These are phyloP conservation scores for Danaus chrysippus DNA, from an alignment of 2,888 invertebrate genomes.

Conservation along the genomic window DNA sequence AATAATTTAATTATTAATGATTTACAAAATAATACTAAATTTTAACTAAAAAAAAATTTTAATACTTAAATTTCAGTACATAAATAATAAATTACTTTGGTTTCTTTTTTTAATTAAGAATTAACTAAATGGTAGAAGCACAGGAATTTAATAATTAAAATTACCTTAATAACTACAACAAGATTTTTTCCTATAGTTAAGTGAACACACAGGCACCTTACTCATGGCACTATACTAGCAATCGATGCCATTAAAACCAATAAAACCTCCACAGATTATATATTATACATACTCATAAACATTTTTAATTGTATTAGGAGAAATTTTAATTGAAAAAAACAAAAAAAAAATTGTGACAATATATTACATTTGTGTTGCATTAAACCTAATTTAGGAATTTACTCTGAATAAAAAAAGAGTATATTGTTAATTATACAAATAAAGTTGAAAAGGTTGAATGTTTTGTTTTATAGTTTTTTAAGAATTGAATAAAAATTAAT, in stretches of 20 bases:
- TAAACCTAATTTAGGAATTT: no score
- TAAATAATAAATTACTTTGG: slow-evolving; percentile 62
- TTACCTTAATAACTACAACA: no score
- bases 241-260: slow-evolving; percentile 33
- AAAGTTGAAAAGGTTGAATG: no score
- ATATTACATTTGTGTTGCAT: no score
- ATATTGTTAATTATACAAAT: no score
- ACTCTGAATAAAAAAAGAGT: no score
- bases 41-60: slow-evolving; percentile 18
- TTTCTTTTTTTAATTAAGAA: slow-evolving; percentile 51
- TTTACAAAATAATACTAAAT: slow-evolving; percentile 58
- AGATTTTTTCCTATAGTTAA: slow-evolving; percentile 31
- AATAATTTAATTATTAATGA: slow-evolving; percentile 39
- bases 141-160: background rate
- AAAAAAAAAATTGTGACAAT: no score
- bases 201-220: slow-evolving; percentile 77
- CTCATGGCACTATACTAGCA: slow-evolving; percentile 59
- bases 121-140: slow-evolving; percentile 11
- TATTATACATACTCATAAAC: background rate
- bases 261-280: background rate
- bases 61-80: slow-evolving; percentile 41
- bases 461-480: no score
- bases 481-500: no score
- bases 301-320: no score
- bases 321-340: no score